Base-by-base conservation (phyloP, 2,797 vertebrate genomes). In the Acipenser transmontanus region DNA sequence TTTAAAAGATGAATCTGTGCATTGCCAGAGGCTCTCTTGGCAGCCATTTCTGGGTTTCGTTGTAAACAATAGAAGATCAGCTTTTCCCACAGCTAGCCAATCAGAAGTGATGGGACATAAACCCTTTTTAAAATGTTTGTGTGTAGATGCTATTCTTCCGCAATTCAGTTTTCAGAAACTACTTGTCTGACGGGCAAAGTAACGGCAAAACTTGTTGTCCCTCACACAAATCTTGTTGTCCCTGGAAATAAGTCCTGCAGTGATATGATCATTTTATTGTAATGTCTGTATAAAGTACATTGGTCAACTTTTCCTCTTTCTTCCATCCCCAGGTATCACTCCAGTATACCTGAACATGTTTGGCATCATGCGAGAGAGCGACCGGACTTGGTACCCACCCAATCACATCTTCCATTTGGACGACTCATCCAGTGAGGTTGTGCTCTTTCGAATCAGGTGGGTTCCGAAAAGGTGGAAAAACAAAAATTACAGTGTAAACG, bases 391-490 rank as follows among this genome's bases (percentile, higher is more conserved):
- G 95, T 94, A 94, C 72, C 91, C 97, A 0, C 94, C 94, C 57
- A 99, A 94, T 82, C 93, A 98, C 72, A 73, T 93, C 79, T 94
- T 99, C 74, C 95, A 95, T 68, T 50, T 93, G 66, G 82, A 93
- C 64, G 88, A 88, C 66, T 73, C 90, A 56, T 76, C 81, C 66
- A 88, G 73, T 52, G 89, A 94, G 73, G 83, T 2, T 49, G 71
- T 97, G 57, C 83, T 92, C 68, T 97, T 95, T 80, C 89, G 95
- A 81, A 84, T 98, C 84, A 95, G 97, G 92, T 92, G 72, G 7
- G 62, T 47, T 14, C 8, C 47, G 49, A 59, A 61, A 47, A 14
- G 34, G 17, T 17, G 17, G 17, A 17, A 17, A 17, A 17, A 17
- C 17, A 17, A 17, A 17, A 17, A 17, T 17, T 1, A 17, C 17